Percentiles rank a stretch among this genome's conserved stretches.
Evolutionary conservation across 2,797 vertebrate genomes (phyloP).

Genomic region (Alca torda): DNA sequence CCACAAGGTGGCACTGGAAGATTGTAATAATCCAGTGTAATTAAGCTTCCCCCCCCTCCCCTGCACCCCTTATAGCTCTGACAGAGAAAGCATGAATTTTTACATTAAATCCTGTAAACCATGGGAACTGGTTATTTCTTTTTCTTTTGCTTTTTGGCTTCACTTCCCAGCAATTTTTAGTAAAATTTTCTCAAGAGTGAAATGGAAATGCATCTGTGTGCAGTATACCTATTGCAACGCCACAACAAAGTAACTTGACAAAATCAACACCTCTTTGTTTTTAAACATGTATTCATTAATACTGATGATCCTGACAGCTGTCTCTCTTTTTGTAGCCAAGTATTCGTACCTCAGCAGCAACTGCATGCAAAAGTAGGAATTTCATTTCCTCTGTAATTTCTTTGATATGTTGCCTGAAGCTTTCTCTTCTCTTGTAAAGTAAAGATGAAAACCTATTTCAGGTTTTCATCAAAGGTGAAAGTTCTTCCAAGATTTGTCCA

Average conservation of each 20-base stretch:
- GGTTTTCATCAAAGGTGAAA: constrained; percentile 36
- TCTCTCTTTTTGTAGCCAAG: background rate
- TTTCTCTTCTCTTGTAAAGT: background rate
- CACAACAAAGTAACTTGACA: background rate
- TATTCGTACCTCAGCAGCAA: background rate
- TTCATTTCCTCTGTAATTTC: background rate
- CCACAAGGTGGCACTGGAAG: constrained; percentile 78
- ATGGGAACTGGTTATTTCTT: background rate
- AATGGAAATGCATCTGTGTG: background rate
- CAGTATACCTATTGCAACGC: background rate
- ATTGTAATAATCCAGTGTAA: constrained; percentile 63
- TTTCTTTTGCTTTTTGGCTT: constrained; percentile 31
- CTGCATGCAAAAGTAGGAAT: background rate
- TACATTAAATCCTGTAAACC: constrained; percentile 27
- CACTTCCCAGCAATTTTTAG: background rate
- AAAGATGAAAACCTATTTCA: background rate
- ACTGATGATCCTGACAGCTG: background rate
- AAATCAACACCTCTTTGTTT: background rate
- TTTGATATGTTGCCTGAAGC: background rate
- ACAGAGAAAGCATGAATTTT: constrained; percentile 27
- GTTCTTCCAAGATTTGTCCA: background rate
- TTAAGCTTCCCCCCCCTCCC: background rate
- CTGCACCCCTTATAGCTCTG: background rate
- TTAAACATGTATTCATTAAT: background rate
- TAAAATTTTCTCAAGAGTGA: constrained; percentile 31